A percentile compares a stretch with the other conserved stretches of the same genome.
These are phyloP conservation scores for Drosophila repleta DNA, from an alignment of 1,140 invertebrate species.

Conservation along the genomic window DNA sequence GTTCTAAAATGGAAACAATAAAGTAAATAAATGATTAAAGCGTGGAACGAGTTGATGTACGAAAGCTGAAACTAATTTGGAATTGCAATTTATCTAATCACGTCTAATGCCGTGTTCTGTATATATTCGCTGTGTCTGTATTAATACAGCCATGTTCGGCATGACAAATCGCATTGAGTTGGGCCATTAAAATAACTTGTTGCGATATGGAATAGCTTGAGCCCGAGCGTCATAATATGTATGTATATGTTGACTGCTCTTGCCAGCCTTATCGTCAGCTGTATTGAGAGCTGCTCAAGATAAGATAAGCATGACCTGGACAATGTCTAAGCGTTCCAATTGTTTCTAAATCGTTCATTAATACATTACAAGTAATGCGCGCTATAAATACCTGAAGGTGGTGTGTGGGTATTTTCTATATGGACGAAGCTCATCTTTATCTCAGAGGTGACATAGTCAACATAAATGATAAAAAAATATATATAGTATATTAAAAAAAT, in stretches of 20 bases:
- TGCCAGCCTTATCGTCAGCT: constrained; percentile 30
- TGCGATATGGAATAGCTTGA: constrained; percentile 19
- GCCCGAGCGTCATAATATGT: constrained; percentile 21
- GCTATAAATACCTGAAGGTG: no score
- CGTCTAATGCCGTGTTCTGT: constrained; percentile 1
- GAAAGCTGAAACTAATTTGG: background rate
- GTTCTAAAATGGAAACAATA: background rate
- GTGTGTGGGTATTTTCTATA: no score
- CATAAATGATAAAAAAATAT: background rate
- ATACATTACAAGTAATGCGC: background rate
- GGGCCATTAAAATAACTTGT: constrained; percentile 29
- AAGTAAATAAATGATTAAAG: background rate
- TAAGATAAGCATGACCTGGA: constrained; percentile 21
- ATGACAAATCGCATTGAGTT: constrained; percentile 27
- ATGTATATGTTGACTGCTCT: background rate
- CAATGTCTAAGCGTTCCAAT: constrained; percentile 11
- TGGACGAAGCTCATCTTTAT: no score
- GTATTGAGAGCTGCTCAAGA: constrained; percentile 11
- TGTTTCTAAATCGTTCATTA: background rate
- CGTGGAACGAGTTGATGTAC: background rate
- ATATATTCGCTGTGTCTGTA: background rate
- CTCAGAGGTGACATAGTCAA: no score
- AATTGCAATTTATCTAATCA: constrained; percentile 11
- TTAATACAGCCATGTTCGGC: constrained; percentile 38
- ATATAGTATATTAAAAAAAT: background rate